Conservation (phyloP, 2,888 invertebrate genomes). For the Ceratothoa steindachneri region DNA sequence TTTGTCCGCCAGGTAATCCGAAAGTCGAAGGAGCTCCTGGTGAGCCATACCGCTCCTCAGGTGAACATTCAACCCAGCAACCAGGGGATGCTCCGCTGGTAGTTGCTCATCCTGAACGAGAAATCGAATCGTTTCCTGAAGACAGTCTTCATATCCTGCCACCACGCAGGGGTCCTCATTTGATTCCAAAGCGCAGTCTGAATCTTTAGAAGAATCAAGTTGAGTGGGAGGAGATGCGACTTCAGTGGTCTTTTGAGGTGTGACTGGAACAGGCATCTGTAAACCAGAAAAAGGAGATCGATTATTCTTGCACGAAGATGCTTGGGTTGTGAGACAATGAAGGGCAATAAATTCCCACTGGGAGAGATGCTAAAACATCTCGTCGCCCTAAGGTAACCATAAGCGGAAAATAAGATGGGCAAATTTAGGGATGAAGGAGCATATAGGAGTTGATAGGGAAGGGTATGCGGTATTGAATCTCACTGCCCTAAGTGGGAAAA, state of each 20-base stretch:
- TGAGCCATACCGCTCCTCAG: slow-evolving; percentile 30
- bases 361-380: too few relatives aligned
- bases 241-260: slow-evolving; percentile 12
- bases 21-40: slow-evolving; percentile 12
- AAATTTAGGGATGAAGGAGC: too few relatives aligned
- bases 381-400: too few relatives aligned
- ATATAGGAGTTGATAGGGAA: too few relatives aligned
- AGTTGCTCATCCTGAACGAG: slow-evolving; percentile 38
- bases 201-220: not conserved
- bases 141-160: slow-evolving; percentile 42
- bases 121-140: slow-evolving; percentile 39
- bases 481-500: too few relatives aligned
- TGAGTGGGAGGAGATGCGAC: not conserved
- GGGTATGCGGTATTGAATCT: too few relatives aligned
- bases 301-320: too few relatives aligned
- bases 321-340: too few relatives aligned
- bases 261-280: slow-evolving; percentile 40
- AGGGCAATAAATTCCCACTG: too few relatives aligned
- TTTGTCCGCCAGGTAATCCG: slow-evolving; percentile 19
- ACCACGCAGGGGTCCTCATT: slow-evolving; percentile 35
- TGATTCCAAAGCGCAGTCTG: not conserved
- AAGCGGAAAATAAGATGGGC: too few relatives aligned
- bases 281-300: not conserved
- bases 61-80: slow-evolving; percentile 36
- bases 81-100: slow-evolving; percentile 38